Evolutionary conservation across 1,140 invertebrate species (phyloP).

Genomic region (Ceratina australensis): DNA sequence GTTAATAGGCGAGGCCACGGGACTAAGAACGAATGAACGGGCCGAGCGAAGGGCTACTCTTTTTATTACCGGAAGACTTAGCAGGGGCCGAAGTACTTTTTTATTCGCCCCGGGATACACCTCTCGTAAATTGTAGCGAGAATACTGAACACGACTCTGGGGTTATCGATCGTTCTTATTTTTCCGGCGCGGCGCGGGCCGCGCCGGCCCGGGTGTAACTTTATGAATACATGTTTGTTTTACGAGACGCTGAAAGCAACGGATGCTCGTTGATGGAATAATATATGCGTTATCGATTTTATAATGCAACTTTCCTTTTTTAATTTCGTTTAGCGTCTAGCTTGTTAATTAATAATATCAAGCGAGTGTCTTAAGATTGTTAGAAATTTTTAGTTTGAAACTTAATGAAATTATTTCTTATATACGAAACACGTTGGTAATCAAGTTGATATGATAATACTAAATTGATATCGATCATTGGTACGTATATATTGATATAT

Average conservation of each 20-base stretch:
- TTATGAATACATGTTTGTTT: background rate
- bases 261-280: background rate
- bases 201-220: background rate
- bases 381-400: too few relatives aligned
- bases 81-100: conserved; percentile 44
- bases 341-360: too few relatives aligned
- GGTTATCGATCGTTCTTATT: conserved; percentile 20
- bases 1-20: conserved; percentile 45
- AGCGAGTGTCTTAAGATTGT: too few relatives aligned
- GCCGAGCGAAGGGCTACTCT: conserved; percentile 41
- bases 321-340: too few relatives aligned
- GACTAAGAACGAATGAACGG: conserved; percentile 60
- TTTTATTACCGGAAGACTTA: conserved; percentile 61
- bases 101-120: conserved; percentile 43
- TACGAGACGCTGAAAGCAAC: background rate
- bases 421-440: too few relatives aligned
- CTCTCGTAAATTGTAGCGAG: conserved; percentile 37
- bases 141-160: conserved; percentile 5
- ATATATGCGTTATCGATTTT: conserved; percentile 1
- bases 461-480: too few relatives aligned
- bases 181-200: too few relatives aligned
- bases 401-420: too few relatives aligned
- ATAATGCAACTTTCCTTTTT: background rate
- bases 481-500: too few relatives aligned
- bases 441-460: too few relatives aligned